Evolutionary conservation across 92 coral and sea anemone species (phyloP).

Genomic region (Parazoanthus swiftii): DNA sequence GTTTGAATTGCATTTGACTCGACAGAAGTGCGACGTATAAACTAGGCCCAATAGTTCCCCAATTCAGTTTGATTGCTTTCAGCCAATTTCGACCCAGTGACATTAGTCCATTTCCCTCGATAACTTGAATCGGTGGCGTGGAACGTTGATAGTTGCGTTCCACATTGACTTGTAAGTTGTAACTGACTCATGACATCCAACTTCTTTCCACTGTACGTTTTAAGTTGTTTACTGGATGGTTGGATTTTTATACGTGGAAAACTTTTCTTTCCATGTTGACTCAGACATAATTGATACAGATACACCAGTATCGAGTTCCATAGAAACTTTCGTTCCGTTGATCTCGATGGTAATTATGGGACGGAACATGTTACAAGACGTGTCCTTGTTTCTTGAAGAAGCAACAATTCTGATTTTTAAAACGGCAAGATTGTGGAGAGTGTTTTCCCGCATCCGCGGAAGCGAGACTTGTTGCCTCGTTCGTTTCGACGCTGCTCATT

Average conservation of each 20-base stretch:
- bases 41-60: no score
- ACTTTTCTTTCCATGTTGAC: neutral
- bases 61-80: neutral
- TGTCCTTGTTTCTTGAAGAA: conserved; percentile 13
- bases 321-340: neutral
- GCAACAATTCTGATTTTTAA: conserved; percentile 23
- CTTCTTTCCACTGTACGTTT: neutral
- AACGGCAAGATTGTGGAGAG: conserved; percentile 25
- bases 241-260: neutral
- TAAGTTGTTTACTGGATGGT: neutral
- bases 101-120: neutral
- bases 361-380: neutral
- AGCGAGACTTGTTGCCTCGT: neutral
- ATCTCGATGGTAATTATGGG: neutral
- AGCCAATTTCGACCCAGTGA: neutral
- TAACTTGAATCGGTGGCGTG: neutral
- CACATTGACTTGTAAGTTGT: neutral
- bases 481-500: neutral
- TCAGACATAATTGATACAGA: conserved; percentile 31
- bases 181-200: neutral
- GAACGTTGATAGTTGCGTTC: neutral
- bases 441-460: no score
- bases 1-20: no score
- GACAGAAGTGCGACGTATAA: no score
- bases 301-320: conserved; percentile 37